These are phyloP conservation scores for Drepana falcataria DNA, from an alignment of 2,888 invertebrate species.

Conservation along the genomic window DNA sequence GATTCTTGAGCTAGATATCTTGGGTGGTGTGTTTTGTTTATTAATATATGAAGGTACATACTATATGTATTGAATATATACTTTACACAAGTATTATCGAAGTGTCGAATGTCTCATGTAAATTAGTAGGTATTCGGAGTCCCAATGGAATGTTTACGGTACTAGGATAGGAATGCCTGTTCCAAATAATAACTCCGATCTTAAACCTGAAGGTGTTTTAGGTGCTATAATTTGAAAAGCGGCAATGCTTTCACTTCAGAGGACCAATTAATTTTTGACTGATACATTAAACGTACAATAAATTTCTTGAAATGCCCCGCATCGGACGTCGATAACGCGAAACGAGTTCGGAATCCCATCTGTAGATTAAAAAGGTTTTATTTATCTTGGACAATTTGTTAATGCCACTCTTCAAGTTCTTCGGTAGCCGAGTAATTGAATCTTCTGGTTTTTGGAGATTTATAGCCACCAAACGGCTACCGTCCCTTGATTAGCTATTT, in stretches of 20 bases:
- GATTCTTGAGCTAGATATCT: too few relatives aligned
- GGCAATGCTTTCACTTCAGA: conserved; percentile 57
- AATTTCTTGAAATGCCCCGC: conserved; percentile 55
- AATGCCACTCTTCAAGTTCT: conserved; percentile 68
- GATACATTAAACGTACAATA: conserved; percentile 67
- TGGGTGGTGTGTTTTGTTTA: too few relatives aligned
- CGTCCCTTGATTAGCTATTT: conserved; percentile 64
- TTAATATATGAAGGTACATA: too few relatives aligned
- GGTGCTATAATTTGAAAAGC: conserved; percentile 59
- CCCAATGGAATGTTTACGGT: too few relatives aligned
- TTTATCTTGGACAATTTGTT: conserved; percentile 77
- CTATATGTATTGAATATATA: too few relatives aligned
- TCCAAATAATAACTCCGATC: too few relatives aligned
- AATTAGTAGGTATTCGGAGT: too few relatives aligned
- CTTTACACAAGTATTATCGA: too few relatives aligned
- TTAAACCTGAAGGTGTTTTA: conserved; percentile 46
- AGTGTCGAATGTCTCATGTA: too few relatives aligned
- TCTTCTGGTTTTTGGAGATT: conserved; percentile 74
- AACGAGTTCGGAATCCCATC: conserved; percentile 53
- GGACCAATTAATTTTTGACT: conserved; percentile 65
- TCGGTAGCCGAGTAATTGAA: conserved; percentile 76
- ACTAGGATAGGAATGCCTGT: too few relatives aligned
- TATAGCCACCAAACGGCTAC: conserved; percentile 61
- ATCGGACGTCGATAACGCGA: conserved; percentile 45
- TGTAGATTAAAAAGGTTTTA: conserved; percentile 67